Conservation (phyloP, 1,140 invertebrate genomes). For the Nautilus pompilius region DNA sequence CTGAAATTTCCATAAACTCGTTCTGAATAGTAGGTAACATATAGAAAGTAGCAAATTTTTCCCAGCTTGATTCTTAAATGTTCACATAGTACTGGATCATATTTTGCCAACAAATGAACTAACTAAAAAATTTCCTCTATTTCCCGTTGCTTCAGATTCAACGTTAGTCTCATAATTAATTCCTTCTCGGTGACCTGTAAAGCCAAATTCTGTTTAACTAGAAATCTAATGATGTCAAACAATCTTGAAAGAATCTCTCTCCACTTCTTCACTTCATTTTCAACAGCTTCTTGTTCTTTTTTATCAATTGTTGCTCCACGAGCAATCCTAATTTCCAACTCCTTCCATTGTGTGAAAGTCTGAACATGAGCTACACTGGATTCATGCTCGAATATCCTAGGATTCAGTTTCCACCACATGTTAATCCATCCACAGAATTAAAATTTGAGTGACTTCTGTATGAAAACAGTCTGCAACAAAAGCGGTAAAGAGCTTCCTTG, state of each 20-base stretch:
- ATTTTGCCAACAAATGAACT: not conserved
- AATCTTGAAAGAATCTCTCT: not conserved
- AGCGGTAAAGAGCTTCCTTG: not conserved
- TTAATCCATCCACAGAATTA: not conserved
- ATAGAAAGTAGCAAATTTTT: not conserved
- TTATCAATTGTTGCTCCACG: not conserved
- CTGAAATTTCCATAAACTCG: not conserved
- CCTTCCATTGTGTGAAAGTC: not conserved
- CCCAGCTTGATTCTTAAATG: not conserved
- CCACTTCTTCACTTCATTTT: not conserved
- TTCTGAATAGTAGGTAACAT: not conserved
- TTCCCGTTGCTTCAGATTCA: not conserved
- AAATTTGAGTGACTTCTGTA: not conserved
- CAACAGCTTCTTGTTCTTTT: not conserved
- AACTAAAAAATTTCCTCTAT: not conserved
- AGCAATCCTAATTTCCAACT: not conserved
- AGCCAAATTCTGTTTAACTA: not conserved
- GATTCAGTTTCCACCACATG: not conserved
- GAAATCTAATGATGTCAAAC: not conserved
- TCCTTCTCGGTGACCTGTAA: too few species aligned
- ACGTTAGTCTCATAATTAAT: not conserved
- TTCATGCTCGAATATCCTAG: not conserved
- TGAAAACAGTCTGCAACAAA: not conserved
- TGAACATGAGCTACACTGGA: not conserved
- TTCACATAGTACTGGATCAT: not conserved